Evolutionary conservation across 2,888 invertebrate species (phyloP), one percentile per base, ranked within the genome.

Genomic region (Thera britannica): DNA sequence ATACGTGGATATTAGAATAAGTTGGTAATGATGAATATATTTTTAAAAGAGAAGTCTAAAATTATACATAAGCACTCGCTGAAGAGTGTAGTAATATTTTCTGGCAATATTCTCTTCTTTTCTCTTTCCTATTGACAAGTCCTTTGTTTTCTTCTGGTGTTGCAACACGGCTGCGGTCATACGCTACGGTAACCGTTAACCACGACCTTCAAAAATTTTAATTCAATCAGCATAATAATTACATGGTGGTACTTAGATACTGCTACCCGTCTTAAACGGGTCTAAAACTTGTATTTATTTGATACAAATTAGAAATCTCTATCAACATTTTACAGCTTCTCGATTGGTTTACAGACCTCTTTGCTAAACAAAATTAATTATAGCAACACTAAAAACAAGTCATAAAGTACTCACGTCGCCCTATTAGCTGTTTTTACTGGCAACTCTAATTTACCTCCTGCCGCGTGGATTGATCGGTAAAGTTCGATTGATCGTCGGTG

Each of bases 381-480:
- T 34, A 2, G 36, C 68, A 64, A 67, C 70, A 65, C 34, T 60
- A 60, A 70, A 67, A 60, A 63, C 52, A 34, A 64, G 70, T 62
- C 54, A 58, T 67, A 63, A 72, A 59, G 52, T 63, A 54, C 65
- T 64, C 66, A 36, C 70, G 52, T 54, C 56, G 62, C 70, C 41
- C 66, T 67, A 67, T 71, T 66, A 69, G 48, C 58, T 63, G 72
- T 84, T 83, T 84, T 81, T 83, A 75, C 79, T 75, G 79, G 79
- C 79, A 74, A 79, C 79, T 78, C 78, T 80, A 80, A 83, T 83
- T 82, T 80, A 82, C 82, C 80, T 68, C 82, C 81, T 68, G 80
- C 70, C 57, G 85, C 62, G 79, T 60, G 72, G 80, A 79, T 80
- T 77, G 78, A 80, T 77, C 73, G 71, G 73, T 73, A 69, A 61